phyloP scores from a whole-genome alignment of 2,797 vertebrate species.

The Coranthus polyacanthus region DNA sequence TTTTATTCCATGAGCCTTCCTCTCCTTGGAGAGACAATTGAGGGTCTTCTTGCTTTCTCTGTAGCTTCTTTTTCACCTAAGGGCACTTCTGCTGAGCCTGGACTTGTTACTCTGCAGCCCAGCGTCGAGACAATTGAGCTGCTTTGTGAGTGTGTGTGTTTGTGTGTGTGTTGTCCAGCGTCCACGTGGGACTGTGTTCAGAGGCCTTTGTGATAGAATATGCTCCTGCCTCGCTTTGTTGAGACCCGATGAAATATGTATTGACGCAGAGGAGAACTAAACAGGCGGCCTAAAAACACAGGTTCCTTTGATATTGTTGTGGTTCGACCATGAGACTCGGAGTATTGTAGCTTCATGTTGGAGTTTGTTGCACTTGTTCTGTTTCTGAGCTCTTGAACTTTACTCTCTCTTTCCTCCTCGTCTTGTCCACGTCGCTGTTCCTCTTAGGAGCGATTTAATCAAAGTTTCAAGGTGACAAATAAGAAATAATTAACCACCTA shows the following conservation, averaged over 20 bases:
- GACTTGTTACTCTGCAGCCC: conserved; percentile 66
- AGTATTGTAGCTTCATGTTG: conserved; percentile 33
- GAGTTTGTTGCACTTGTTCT: conserved; percentile 39
- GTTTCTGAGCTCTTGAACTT: conserved; percentile 44
- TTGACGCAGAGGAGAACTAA: conserved; percentile 68
- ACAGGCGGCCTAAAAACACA: conserved; percentile 71
- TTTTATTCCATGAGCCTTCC: conserved; percentile 58
- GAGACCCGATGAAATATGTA: conserved; percentile 78
- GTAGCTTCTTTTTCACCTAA: conserved; percentile 74
- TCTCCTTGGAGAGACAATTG: conserved; percentile 82
- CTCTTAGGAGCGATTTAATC: not conserved
- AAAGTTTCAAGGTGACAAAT: conserved; percentile 7
- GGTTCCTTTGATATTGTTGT: conserved; percentile 76
- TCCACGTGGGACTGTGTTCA: conserved; percentile 71
- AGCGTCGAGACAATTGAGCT: conserved; percentile 72
- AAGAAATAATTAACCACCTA: not conserved
- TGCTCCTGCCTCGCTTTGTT: conserved; percentile 77
- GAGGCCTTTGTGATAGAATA: conserved; percentile 80
- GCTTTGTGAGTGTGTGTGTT: conserved; percentile 49
- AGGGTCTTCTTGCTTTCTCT: conserved; percentile 66
- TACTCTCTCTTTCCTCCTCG: conserved; percentile 17
- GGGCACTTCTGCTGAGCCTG: conserved; percentile 69
- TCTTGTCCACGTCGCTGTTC: not conserved
- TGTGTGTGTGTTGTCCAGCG: conserved; percentile 62
- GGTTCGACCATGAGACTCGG: conserved; percentile 47